Base-by-base conservation (phyloP, 2,888 invertebrate species). In the Eupsilia transversa region DNA sequence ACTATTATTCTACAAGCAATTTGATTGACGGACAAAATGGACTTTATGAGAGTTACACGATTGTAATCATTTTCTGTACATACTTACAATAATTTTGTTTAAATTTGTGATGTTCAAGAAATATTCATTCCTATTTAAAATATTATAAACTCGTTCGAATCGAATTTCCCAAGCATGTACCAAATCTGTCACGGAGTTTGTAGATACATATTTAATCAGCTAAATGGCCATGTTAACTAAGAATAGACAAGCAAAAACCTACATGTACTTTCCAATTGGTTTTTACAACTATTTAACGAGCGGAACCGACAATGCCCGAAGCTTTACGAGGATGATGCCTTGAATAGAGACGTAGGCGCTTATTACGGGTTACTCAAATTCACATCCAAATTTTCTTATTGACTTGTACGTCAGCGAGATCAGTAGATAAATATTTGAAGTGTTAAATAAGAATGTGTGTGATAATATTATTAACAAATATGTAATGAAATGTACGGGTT, bases 11-110 rank as follows among this genome's bases (percentile, higher is more conserved):
- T 90, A 91, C 90, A 89, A 85, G 84, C 80, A 81, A 81, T 91
- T 92, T 94, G 95, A 95, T 94, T 93, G 95, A 94, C 92, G 89
- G 87, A 90, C 93, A 91, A 90, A 93, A 89, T 88, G 88, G 88
- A 90, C 89, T 92, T 93, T 93, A 89, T 84, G 89, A 92, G 91
- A 92, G 91, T 90, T 91, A 91, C 88, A 80, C 77, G 93, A 91
- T 93, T 92, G 91, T 93, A 92, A 93, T 93, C 91, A 86, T 86
- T 91, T 91, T 93, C 93, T 93, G 93, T 92, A 92, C 92, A 89
- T 60, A 92, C 92, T 89, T 60, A 46, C 20, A 71, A 72, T 14
- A 70, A 77, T 92, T 91, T 94, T 91, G 91, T 92, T 59, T 54
- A 17, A 20, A 54, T 30, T 20, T 30, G 7, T n/a, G 3, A 67